Evolutionary conservation across 2,797 vertebrate species (phyloP).

Genomic region (Xiphorhynchus erythropygius): DNA sequence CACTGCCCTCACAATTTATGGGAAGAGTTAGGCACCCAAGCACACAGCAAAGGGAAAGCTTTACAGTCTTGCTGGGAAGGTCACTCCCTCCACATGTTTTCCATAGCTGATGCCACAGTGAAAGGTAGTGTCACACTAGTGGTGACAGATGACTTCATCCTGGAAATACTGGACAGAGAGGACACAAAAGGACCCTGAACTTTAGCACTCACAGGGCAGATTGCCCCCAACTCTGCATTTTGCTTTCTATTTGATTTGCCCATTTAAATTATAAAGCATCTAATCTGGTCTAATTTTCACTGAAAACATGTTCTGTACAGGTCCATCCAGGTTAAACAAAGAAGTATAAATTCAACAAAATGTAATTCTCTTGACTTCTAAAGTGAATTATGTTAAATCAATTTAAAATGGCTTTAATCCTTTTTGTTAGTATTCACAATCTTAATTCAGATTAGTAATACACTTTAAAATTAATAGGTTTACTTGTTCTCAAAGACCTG

Average conservation of each 20-base stretch:
- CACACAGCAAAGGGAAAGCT: background rate
- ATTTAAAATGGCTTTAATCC: background rate
- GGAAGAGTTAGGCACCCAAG: background rate
- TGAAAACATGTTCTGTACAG: background rate
- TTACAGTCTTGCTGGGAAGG: background rate
- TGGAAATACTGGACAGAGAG: fast-evolving
- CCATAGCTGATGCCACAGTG: background rate
- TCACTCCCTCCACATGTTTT: background rate
- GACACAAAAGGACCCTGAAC: background rate
- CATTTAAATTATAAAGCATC: background rate
- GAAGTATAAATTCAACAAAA: background rate
- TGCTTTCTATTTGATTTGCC: background rate
- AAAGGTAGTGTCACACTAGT: fast-evolving
- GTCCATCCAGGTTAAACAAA: background rate
- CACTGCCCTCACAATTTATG: background rate
- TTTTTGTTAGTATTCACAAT: background rate
- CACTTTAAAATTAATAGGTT: background rate
- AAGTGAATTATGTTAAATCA: background rate
- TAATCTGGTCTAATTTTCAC: background rate
- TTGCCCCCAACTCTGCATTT: background rate
- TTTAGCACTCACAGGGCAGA: background rate
- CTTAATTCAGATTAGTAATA: background rate
- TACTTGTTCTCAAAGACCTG: background rate
- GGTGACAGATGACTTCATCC: background rate
- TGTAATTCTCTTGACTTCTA: background rate